Conservation (phyloP, 2,113 vertebrate genomes). For the Limanda limanda region DNA sequence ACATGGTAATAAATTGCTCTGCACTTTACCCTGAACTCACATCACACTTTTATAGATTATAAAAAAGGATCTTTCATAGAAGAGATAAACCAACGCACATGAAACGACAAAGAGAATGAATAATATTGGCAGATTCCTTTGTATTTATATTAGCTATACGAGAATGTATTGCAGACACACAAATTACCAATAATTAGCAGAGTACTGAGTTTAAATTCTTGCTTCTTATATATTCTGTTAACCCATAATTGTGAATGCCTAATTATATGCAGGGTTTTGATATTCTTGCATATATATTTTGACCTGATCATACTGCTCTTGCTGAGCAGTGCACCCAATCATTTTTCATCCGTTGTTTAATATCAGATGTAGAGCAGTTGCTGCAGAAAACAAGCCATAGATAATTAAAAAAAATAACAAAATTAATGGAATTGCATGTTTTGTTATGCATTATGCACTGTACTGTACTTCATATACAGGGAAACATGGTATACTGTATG, state of each 20-base stretch:
- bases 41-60: background rate
- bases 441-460: background rate
- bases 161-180: too few relatives aligned
- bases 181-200: too few relatives aligned
- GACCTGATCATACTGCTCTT: background rate
- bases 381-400: too few relatives aligned
- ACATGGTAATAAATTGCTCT: background rate
- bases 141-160: too few relatives aligned
- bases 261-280: constrained; percentile 10
- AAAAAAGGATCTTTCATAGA: background rate
- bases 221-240: background rate
- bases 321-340: too few relatives aligned
- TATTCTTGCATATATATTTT: constrained; percentile 2
- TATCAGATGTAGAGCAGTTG: too few relatives aligned
- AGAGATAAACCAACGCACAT: too few relatives aligned
- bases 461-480: background rate
- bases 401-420: background rate
- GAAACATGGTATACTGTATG: background rate
- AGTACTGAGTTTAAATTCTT: too few relatives aligned
- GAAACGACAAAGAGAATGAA: too few relatives aligned
- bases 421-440: background rate
- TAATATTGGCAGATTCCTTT: too few relatives aligned
- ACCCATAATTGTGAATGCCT: background rate
- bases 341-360: too few relatives aligned
- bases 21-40: constrained; percentile 8